phyloP scores from a whole-genome alignment of 2,113 vertebrate genomes.

The Irena cyanogastra region DNA sequence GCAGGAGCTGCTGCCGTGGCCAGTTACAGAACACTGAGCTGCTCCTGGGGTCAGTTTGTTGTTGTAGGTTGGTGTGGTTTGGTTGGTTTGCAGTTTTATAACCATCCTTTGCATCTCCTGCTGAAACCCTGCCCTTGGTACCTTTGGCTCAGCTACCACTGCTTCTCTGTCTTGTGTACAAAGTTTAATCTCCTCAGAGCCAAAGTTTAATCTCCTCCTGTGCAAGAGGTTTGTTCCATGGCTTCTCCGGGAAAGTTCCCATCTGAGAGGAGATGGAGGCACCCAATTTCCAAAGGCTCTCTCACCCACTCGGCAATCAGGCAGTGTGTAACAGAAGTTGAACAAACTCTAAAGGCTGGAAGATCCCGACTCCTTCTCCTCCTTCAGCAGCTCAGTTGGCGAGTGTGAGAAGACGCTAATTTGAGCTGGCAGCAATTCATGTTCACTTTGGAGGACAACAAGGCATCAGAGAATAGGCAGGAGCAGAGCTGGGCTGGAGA shows the following conservation, averaged over 20 bases:
- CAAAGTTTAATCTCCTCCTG: neutral
- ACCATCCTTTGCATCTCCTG: neutral
- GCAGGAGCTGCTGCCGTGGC: accelerated
- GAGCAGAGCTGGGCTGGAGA: neutral
- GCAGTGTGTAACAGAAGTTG: neutral
- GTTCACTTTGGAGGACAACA: constrained; percentile 42
- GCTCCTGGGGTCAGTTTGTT: neutral
- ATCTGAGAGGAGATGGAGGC: neutral
- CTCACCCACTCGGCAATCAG: accelerated
- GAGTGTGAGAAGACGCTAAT: neutral
- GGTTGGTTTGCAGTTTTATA: neutral
- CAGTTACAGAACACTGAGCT: neutral
- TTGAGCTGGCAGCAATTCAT: constrained; percentile 50
- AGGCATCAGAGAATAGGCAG: neutral
- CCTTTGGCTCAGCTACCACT: neutral
- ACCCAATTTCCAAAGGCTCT: accelerated
- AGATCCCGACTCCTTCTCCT: neutral
- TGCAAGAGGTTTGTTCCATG: neutral
- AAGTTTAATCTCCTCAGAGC: neutral
- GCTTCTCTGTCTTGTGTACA: neutral
- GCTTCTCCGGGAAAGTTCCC: accelerated
- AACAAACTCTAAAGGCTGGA: neutral
- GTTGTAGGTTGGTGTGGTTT: neutral
- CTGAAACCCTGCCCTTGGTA: neutral
- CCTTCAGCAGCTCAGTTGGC: neutral